Evolutionary conservation across 2,797 vertebrate species (phyloP).

Genomic region (Pteronotus mesoamericanus): DNA sequence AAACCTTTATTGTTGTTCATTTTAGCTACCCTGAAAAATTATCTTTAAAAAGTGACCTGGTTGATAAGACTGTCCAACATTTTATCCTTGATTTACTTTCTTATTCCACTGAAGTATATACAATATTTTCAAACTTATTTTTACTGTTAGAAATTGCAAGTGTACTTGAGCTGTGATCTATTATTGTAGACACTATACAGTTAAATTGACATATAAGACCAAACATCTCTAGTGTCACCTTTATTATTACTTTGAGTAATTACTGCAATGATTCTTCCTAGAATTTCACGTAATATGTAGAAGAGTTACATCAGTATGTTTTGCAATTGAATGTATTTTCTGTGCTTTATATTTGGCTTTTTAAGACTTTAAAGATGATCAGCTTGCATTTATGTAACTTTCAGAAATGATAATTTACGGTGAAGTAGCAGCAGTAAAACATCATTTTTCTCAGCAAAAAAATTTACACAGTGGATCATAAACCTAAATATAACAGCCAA

Average conservation of each 20-base stretch:
- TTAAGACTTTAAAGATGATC: not conserved
- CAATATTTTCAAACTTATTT: not conserved
- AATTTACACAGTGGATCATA: not conserved
- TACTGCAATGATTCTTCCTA: not conserved
- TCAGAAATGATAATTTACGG: not conserved
- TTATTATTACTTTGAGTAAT: not conserved
- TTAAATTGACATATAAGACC: not conserved
- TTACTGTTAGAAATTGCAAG: slow-evolving; percentile 13
- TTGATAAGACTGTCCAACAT: not conserved
- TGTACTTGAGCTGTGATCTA: not conserved
- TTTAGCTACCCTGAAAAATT: not conserved
- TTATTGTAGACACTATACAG: not conserved
- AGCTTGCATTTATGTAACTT: slow-evolving; percentile 9
- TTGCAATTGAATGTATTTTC: not conserved
- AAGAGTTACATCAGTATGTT: not conserved
- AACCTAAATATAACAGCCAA: not conserved
- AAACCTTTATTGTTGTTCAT: not conserved
- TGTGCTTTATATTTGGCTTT: slow-evolving; percentile 20
- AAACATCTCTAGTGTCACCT: not conserved
- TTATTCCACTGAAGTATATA: not conserved
- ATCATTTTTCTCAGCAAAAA: not conserved
- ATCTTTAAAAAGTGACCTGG: not conserved
- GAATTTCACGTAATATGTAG: not conserved
- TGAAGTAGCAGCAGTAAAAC: slow-evolving; percentile 22
- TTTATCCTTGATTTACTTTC: not conserved